Evolutionary conservation across 2,113 vertebrate genomes (phyloP).

Genomic region (Machaerirhynchus nigripectus): DNA sequence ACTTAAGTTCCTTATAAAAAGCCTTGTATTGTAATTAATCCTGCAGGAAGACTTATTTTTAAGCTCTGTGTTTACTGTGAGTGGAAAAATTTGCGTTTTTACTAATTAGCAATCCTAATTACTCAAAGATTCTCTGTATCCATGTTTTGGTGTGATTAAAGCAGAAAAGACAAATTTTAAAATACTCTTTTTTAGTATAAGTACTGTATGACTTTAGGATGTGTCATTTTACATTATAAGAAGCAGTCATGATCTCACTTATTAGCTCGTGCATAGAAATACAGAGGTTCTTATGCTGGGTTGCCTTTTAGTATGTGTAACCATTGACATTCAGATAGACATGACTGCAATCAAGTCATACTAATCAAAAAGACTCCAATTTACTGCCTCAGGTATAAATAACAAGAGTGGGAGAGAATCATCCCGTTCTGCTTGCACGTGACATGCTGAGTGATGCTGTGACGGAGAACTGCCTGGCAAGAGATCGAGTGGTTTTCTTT

Average conservation of each 20-base stretch:
- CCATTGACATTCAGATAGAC: slow-evolving; percentile 30
- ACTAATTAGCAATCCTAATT: not conserved
- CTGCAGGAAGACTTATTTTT: not conserved
- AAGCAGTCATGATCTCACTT: not conserved
- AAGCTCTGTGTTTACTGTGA: not conserved
- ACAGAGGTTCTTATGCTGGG: not conserved
- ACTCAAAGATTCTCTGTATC: not conserved
- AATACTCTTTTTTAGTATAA: not conserved
- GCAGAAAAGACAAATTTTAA: not conserved
- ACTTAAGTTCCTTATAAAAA: not conserved
- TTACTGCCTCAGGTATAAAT: slow-evolving; percentile 42
- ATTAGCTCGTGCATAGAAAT: not conserved
- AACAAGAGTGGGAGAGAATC: slow-evolving; percentile 34
- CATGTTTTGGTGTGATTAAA: not conserved
- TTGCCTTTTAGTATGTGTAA: slow-evolving; percentile 14
- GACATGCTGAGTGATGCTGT: not conserved
- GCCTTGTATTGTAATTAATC: not conserved
- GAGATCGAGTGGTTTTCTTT: not conserved
- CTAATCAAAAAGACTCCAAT: slow-evolving; percentile 35
- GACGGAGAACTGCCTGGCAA: not conserved
- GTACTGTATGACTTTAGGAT: not conserved
- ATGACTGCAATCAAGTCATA: slow-evolving; percentile 39
- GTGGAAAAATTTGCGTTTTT: not conserved
- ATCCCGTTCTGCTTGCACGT: not conserved
- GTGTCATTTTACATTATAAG: slow-evolving; percentile 2